These are phyloP conservation scores for Ernsta delagoae DNA, from an alignment of 2,888 invertebrate species.

Conservation along the genomic window DNA sequence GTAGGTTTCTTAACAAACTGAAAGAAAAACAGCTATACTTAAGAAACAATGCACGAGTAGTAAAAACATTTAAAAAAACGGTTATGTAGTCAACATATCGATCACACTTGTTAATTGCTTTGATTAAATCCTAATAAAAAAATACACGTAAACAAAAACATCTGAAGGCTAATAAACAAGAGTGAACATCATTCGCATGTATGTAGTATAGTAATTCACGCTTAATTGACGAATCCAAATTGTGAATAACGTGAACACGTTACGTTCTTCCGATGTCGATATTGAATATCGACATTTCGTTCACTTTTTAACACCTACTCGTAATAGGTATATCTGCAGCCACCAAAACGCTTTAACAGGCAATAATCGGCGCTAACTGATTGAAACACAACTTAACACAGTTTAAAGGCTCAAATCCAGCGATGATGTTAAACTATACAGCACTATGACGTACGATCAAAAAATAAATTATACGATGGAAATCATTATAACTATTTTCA, in stretches of 20 bases:
- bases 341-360: constrained; percentile 23
- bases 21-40: no score
- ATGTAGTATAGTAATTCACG: neutral
- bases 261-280: no score
- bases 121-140: no score
- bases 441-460: no score
- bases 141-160: neutral
- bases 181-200: neutral
- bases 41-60: no score
- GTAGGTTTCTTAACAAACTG: no score
- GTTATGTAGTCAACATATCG: no score
- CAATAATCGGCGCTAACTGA: constrained; percentile 59
- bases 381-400: constrained; percentile 53
- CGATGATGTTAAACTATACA: neutral
- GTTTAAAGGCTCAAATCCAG: constrained; percentile 40
- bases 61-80: no score
- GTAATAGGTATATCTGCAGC: constrained; percentile 8
- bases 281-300: no score
- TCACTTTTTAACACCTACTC: neutral
- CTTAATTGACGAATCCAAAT: neutral
- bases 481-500: no score
- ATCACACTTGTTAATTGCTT: no score
- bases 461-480: no score
- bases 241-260: neutral
- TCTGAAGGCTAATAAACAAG: neutral